Evolutionary conservation across 1,140 invertebrate genomes (phyloP).

Genomic region (Drosophila kepulauana): DNA sequence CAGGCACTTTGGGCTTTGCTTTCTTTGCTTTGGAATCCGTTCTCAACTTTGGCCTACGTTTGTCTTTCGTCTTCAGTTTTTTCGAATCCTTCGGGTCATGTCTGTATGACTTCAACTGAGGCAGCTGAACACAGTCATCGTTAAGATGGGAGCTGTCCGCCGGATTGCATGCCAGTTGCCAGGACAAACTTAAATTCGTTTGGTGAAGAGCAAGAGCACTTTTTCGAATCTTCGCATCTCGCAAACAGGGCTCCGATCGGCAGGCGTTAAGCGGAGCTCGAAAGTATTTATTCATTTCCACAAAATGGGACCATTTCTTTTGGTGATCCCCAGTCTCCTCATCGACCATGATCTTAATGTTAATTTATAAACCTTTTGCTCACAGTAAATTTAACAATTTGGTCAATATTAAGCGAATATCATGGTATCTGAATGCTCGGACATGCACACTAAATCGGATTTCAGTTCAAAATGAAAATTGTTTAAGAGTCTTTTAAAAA

Average conservation of each 20-base stretch:
- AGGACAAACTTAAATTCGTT: slow-evolving; percentile 16
- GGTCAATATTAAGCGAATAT: slow-evolving; percentile 3
- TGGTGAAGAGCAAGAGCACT: too few species aligned
- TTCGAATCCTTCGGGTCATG: not conserved
- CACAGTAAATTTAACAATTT: slow-evolving; percentile 7
- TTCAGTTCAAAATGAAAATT: slow-evolving; percentile 1
- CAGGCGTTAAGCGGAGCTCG: not conserved
- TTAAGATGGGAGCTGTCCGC: not conserved
- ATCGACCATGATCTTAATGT: not conserved
- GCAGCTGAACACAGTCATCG: not conserved
- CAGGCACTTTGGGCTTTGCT: too few species aligned
- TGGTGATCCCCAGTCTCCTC: not conserved
- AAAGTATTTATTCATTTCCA: slow-evolving; percentile 12
- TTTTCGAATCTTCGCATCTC: not conserved
- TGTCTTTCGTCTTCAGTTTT: not conserved
- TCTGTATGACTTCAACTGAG: not conserved
- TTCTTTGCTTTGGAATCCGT: not conserved
- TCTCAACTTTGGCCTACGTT: not conserved
- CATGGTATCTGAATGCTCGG: not conserved
- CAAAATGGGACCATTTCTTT: slow-evolving; percentile 20
- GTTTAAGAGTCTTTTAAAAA: too few species aligned
- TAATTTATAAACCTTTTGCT: not conserved
- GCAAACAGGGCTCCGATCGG: slow-evolving; percentile 19
- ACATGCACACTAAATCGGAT: not conserved
- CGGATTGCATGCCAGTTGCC: slow-evolving; percentile 51